Evolutionary conservation across 2,113 vertebrate species (phyloP), one percentile per base, ranked within the genome.

Genomic region (Cairina moschata): DNA sequence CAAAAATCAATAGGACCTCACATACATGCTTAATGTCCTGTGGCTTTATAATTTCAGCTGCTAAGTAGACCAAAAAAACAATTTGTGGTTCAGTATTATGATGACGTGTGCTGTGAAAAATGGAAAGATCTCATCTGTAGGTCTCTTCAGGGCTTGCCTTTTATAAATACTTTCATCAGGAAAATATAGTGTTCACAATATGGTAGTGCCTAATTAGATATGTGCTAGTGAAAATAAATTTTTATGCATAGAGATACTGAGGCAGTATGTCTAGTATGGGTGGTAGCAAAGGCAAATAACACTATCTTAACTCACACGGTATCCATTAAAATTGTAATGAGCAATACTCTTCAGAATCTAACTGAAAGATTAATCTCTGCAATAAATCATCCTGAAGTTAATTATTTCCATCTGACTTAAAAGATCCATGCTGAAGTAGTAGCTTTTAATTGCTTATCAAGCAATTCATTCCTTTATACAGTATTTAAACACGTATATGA

Each of bases 311-410:
- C 32, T 88, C 36, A 76, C 69, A 31, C 13, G 58, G 9, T 31
- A 81, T 72, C 82, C 74, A 75, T 82, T 91, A 77, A 85, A 93
- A 88, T 11, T 73, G 36, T 29, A 86, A 66, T 38, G 15, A 91
- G 34, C 12, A 81, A 54, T 81, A 72, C 59, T 84, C 54, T 95
- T 83, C 77, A 87, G 40, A 94, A 73, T 84, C 63, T 84, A 91
- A 87, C 68, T 32, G 67, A 83, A 88, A 87, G 67, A 93, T 90
- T 83, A 93, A 90, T 86, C 31, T 96, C 79, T 88, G 74, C 82
- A 74, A 77, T 93, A 93, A 94, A 93, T 96, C 73, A 76, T 84
- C 68, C 42, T 87, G 68, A 90, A 91, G 74, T 80, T 94, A 95
- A 87, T 95, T 85, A 93, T 69, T 91, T 87, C 63, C n/a, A 83